Evolutionary conservation across 2,797 vertebrate species (phyloP).

Genomic region (Peromyscus aztecus): DNA sequence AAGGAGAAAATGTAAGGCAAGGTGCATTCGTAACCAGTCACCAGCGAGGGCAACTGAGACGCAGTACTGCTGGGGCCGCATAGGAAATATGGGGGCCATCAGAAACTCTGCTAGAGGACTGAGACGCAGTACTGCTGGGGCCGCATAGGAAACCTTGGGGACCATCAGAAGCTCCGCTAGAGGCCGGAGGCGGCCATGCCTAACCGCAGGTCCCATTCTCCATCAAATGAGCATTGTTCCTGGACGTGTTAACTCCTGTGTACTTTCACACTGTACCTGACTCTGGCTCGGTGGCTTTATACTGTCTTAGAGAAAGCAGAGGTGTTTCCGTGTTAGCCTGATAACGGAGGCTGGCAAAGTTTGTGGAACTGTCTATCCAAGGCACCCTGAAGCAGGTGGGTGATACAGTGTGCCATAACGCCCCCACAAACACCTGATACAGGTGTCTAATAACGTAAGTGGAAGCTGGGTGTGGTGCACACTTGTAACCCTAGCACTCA

Average conservation of each 20-base stretch:
- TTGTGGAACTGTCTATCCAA: background rate
- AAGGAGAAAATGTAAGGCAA: background rate
- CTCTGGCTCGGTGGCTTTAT: background rate
- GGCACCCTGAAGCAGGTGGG: background rate
- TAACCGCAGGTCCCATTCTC: background rate
- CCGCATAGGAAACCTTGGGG: background rate
- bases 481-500: background rate
- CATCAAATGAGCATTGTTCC: background rate
- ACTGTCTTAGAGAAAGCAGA: constrained; percentile 10
- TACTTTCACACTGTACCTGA: background rate
- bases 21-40: background rate
- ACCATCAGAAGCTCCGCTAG: background rate
- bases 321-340: background rate
- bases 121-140: background rate
- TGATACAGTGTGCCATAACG: background rate
- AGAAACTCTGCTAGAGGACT: background rate
- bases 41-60: background rate
- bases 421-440: background rate
- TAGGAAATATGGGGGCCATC: background rate
- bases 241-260: background rate
- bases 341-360: background rate
- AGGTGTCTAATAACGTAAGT: background rate
- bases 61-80: background rate
- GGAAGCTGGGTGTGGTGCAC: background rate
- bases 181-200: background rate